These are phyloP conservation scores for Endomychus coccineus DNA, from an alignment of 2,888 invertebrate species.

Conservation along the genomic window DNA sequence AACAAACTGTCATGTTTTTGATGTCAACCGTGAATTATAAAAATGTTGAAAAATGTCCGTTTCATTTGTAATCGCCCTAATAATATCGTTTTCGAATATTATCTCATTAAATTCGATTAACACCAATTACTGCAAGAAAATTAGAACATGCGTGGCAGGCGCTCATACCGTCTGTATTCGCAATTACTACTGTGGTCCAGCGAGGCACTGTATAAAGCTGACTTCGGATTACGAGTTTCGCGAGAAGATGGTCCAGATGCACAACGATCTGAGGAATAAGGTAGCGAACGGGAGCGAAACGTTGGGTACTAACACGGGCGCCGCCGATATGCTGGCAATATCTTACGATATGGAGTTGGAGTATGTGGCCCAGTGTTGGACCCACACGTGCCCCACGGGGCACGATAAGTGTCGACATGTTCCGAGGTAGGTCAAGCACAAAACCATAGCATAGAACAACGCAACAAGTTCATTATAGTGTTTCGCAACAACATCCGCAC, in stretches of 20 bases:
- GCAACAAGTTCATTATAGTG: too few species aligned
- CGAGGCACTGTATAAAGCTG: conserved; percentile 1
- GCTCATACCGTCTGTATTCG: conserved; percentile 10
- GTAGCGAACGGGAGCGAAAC: conserved; percentile 8
- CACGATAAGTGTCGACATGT: conserved; percentile 8
- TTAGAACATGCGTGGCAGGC: too few species aligned
- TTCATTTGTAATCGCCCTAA: too few species aligned
- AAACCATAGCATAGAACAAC: too few species aligned
- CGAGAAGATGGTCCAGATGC: conserved; percentile 8
- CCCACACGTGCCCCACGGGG: conserved; percentile 1
- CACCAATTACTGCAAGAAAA: too few species aligned
- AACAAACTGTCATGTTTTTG: too few species aligned
- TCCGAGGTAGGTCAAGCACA: too few species aligned
- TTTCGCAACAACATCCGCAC: too few species aligned
- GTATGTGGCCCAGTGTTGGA: conserved; percentile 11
- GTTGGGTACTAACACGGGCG: conserved; percentile 4
- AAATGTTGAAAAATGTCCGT: too few species aligned
- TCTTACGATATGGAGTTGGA: conserved; percentile 12
- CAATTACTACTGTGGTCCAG: conserved; percentile 6
- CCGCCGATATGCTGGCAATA: conserved; percentile 9
- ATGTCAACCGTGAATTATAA: too few species aligned
- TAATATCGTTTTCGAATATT: too few species aligned
- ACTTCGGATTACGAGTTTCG: conserved; percentile 4
- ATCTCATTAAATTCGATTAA: too few species aligned
- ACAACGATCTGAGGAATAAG: conserved; percentile 11